Percentiles rank a stretch among this genome's conserved stretches.
Conservation (phyloP, 1,140 invertebrate species). For the Dryas iulia region DNA sequence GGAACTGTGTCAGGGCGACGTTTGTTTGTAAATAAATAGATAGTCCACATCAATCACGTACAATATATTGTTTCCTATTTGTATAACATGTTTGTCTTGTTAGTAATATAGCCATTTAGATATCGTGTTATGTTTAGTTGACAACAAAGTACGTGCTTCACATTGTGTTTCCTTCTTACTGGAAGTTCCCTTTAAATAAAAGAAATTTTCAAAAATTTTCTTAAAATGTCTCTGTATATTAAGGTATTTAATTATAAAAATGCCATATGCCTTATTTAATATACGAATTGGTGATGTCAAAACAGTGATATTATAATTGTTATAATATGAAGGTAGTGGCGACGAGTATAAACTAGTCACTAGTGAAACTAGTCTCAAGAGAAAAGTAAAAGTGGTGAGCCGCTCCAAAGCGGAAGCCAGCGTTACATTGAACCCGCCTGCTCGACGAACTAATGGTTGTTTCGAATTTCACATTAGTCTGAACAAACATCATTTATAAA, state of each 20-base stretch:
- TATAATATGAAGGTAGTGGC: constrained; percentile 11
- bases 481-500: constrained; percentile 42
- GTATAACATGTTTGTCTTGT: constrained; percentile 13
- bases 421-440: constrained; percentile 44
- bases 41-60: constrained; percentile 46
- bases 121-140: not conserved
- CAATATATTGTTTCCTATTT: constrained; percentile 9
- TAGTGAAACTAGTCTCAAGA: constrained; percentile 44
- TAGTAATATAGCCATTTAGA: constrained; percentile 8
- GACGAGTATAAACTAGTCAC: not conserved
- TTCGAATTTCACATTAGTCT: constrained; percentile 4
- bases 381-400: constrained; percentile 72
- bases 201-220: no score
- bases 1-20: constrained; percentile 64
- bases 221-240: not conserved
- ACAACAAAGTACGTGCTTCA: not conserved
- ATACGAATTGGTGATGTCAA: no score
- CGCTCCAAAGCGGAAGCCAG: constrained; percentile 54
- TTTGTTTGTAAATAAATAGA: constrained; percentile 71
- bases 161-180: no score
- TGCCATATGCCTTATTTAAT: no score
- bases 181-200: no score
- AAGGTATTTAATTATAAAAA: not conserved
- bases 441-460: constrained; percentile 26
- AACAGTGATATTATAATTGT: not conserved